These are phyloP conservation scores for Ctena decussata DNA, from an alignment of 2,888 invertebrate genomes.

Conservation along the genomic window DNA sequence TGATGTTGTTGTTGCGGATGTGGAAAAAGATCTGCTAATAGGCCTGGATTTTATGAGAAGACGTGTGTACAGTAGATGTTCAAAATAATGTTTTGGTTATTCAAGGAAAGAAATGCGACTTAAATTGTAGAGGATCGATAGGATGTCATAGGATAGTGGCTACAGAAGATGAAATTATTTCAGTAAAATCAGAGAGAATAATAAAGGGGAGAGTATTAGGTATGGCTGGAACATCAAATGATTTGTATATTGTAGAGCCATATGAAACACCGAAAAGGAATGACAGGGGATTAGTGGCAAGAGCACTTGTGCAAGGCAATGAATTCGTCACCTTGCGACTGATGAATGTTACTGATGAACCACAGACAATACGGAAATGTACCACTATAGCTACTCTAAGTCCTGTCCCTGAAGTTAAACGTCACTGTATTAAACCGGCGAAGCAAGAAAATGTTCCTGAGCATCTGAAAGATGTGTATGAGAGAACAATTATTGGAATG, in stretches of 20 bases:
- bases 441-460: background rate
- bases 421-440: background rate
- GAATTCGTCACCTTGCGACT: conserved; percentile 45
- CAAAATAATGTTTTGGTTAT: background rate
- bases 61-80: conserved; percentile 19
- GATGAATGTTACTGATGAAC: conserved; percentile 50
- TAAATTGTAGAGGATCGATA: too few species aligned
- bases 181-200: conserved; percentile 34
- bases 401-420: conserved; percentile 1
- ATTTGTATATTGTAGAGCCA: conserved; percentile 37
- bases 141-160: conserved; percentile 25
- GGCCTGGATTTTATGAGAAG: conserved; percentile 19
- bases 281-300: conserved; percentile 37
- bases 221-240: background rate
- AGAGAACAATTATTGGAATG: background rate
- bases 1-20: conserved; percentile 29
- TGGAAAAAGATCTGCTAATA: conserved; percentile 27
- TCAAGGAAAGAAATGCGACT: background rate
- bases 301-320: conserved; percentile 38
- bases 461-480: conserved; percentile 30
- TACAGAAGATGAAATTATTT: conserved; percentile 7
- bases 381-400: conserved; percentile 37
- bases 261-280: background rate
- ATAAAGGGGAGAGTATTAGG: conserved; percentile 6
- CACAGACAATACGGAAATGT: conserved; percentile 34